Percentiles rank a stretch among this genome's conserved stretches.
These are phyloP conservation scores for Adoxophyes honmai DNA, from an alignment of 1,140 invertebrate genomes.

Conservation along the genomic window DNA sequence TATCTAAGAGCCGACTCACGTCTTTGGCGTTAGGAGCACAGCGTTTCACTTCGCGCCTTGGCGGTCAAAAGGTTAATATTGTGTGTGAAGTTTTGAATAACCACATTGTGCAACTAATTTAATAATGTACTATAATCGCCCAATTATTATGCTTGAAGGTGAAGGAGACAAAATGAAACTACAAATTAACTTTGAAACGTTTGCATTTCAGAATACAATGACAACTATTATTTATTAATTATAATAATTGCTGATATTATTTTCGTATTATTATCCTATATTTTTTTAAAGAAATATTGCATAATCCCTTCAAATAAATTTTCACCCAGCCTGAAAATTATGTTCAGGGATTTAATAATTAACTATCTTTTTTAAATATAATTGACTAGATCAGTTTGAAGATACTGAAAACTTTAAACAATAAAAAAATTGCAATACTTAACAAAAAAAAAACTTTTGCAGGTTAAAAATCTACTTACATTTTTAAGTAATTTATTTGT, in stretches of 20 bases:
- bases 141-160: too few species aligned
- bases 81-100: too few species aligned
- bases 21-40: too few species aligned
- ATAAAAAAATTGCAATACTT: too few species aligned
- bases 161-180: background rate
- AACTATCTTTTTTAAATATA: constrained; percentile 8
- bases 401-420: background rate
- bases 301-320: constrained; percentile 34
- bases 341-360: constrained; percentile 29
- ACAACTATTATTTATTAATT: constrained; percentile 1
- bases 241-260: constrained; percentile 1
- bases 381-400: constrained; percentile 32
- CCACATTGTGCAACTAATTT: too few species aligned
- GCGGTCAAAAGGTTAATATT: too few species aligned
- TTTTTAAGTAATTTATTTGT: too few species aligned
- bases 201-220: constrained; percentile 4
- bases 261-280: background rate
- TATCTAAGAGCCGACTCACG: too few species aligned
- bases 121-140: too few species aligned
- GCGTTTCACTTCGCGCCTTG: too few species aligned
- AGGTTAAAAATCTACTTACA: too few species aligned
- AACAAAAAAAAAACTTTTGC: too few species aligned
- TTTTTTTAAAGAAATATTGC: constrained; percentile 11
- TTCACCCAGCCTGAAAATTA: constrained; percentile 55
- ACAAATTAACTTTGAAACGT: constrained; percentile 7